Base-by-base conservation (phyloP, 2,888 invertebrate genomes). In the Chrysina gloriosa region DNA sequence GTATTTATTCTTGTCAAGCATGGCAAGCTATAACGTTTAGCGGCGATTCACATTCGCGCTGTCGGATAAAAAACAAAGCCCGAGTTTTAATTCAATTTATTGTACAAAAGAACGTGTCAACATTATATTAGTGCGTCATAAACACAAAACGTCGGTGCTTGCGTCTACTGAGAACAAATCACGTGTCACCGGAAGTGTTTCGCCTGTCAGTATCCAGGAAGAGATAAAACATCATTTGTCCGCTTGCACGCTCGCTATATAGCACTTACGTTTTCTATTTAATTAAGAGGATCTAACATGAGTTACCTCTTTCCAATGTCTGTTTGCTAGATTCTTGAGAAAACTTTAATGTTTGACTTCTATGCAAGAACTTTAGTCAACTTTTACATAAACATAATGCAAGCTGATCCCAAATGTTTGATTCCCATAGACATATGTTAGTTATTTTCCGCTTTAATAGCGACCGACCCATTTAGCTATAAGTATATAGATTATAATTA, bases 121-220 rank as follows among this genome's bases (percentile, higher is more conserved):
- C 69, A 68, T 69, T 64, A 67, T 68, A 71, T 71, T 71, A 71
- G 63, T 67, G 63, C 64, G 70, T 65, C 69, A 72, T 70, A 70
- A 70, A 70, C 70, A 72, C 70, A 69, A 63, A 69, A 63, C 61
- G 61, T 50, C 64, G 68, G 52, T 63, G 67, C 61, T 69, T 68
- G 66, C 69, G 68, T 42, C 63, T 70, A 63, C 69, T 58, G 64
- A 68, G 69, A 69, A 73, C 71, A 73, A 73, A 73, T 73, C 73
- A 71, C 73, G 69, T 71, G 73, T 73, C 73, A 69, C 69, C 68
- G 66, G 63, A 68, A 73, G 73, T 73, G 71, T 68, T 73, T 70
- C 71, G 58, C 66, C 52, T 58, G 67, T 67, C 67, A 48, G 47
- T 52, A 63, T 23, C 64, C 36, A 36, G 23, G 27, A 36, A 31